Percentiles rank a stretch among this genome's conserved stretches.
phyloP scores from a whole-genome alignment of 1,140 invertebrate species.

The Lethrus apterus region DNA sequence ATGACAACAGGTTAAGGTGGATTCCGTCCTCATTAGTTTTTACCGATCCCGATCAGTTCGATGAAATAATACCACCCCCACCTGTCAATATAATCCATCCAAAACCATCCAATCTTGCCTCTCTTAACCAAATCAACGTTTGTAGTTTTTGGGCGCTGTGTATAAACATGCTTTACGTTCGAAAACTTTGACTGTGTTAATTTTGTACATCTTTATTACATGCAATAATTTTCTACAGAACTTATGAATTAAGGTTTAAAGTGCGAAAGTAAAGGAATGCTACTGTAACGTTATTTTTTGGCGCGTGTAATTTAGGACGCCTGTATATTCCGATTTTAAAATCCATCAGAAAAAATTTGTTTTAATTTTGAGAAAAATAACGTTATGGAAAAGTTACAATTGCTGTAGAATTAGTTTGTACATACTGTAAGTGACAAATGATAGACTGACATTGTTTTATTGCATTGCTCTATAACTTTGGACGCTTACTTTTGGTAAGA shows the following conservation, averaged over 20 bases:
- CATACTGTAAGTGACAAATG: slow-evolving; percentile 7
- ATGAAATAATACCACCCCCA: slow-evolving; percentile 55
- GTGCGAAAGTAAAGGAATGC: too few relatives aligned
- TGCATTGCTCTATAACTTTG: slow-evolving; percentile 18
- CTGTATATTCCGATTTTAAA: too few relatives aligned
- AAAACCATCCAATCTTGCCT: slow-evolving; percentile 41
- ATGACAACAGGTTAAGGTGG: slow-evolving; percentile 45
- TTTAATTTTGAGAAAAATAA: too few relatives aligned
- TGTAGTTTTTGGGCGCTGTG: slow-evolving; percentile 2
- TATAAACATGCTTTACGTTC: slow-evolving; percentile 3
- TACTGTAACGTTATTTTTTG: too few relatives aligned
- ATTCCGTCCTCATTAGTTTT: slow-evolving; percentile 52
- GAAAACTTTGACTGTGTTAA: slow-evolving; percentile 10
- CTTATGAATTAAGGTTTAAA: slow-evolving; percentile 11
- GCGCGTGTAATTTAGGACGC: too few relatives aligned
- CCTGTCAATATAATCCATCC: slow-evolving; percentile 61
- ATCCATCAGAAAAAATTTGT: too few relatives aligned
- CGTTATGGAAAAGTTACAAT: too few relatives aligned
- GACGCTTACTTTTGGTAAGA: too few relatives aligned
- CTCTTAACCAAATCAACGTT: neutral
- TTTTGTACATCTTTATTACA: slow-evolving; percentile 5
- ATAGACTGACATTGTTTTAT: slow-evolving; percentile 29
- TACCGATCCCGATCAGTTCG: slow-evolving; percentile 49
- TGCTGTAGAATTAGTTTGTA: too few relatives aligned
- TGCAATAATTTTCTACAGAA: slow-evolving; percentile 12